These are phyloP conservation scores for Otocyon megalotis DNA, from an alignment of 2,113 vertebrate species.

Conservation along the genomic window DNA sequence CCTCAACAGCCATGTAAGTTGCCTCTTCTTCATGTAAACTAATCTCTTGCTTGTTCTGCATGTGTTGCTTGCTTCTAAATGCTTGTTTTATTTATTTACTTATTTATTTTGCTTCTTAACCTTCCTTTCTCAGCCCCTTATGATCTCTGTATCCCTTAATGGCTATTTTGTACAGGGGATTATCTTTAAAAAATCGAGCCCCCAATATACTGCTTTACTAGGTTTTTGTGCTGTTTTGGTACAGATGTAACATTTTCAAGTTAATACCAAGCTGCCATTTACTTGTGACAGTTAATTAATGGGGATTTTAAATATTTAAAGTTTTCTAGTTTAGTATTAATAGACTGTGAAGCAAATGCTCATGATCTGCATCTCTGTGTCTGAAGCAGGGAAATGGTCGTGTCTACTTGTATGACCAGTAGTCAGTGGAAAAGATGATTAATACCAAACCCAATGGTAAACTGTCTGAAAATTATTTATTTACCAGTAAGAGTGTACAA, in stretches of 20 bases:
- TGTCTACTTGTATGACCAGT: background rate
- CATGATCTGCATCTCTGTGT: background rate
- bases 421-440: background rate
- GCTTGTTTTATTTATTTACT: constrained; percentile 88
- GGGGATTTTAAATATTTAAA: constrained; percentile 18
- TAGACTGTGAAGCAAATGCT: constrained; percentile 32
- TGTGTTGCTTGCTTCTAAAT: constrained; percentile 89
- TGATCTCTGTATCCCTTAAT: constrained; percentile 81
- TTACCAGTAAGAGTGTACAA: background rate
- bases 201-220: constrained; percentile 72
- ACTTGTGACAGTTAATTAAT: constrained; percentile 41
- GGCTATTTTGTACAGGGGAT: constrained; percentile 80
- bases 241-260: constrained; percentile 55
- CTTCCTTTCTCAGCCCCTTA: constrained; percentile 84
- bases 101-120: constrained; percentile 86
- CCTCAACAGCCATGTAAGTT: constrained; percentile 95
- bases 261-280: constrained; percentile 32
- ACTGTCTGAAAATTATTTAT: constrained; percentile 30
- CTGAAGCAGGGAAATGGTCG: background rate
- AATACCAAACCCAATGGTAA: background rate
- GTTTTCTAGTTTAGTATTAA: background rate
- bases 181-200: constrained; percentile 76
- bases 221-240: constrained; percentile 60
- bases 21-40: constrained; percentile 89
- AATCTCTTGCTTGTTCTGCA: constrained; percentile 90